Evolutionary conservation across 2,888 invertebrate species (phyloP).

Genomic region (Nymphalis polychloros): DNA sequence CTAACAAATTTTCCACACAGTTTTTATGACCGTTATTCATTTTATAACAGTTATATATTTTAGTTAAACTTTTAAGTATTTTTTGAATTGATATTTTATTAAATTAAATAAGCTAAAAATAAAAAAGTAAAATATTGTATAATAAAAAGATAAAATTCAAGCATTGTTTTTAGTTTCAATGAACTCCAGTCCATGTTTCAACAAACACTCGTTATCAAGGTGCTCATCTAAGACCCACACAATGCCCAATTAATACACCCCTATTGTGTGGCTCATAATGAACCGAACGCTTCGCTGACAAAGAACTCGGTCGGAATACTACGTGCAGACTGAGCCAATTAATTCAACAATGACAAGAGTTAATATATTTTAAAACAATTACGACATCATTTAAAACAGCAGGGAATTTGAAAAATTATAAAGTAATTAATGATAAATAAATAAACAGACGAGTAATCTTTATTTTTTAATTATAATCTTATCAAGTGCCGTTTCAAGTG

Average conservation of each 20-base stretch:
- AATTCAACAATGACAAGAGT: slow-evolving; percentile 18
- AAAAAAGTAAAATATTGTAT: neutral
- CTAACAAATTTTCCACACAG: too few relatives aligned
- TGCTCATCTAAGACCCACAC: slow-evolving; percentile 25
- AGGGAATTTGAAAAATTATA: neutral
- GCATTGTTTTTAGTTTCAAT: slow-evolving; percentile 12
- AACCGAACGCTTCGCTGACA: slow-evolving; percentile 37
- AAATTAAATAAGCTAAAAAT: too few relatives aligned
- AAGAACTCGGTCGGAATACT: slow-evolving; percentile 29
- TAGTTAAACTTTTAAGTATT: too few relatives aligned
- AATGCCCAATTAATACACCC: slow-evolving; percentile 36
- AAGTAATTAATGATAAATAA: neutral
- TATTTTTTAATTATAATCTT: too few relatives aligned
- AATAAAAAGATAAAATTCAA: neutral
- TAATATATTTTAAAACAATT: slow-evolving; percentile 9
- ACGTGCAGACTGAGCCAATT: slow-evolving; percentile 24
- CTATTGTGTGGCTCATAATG: slow-evolving; percentile 36
- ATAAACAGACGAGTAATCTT: too few relatives aligned
- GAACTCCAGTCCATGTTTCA: slow-evolving; percentile 9
- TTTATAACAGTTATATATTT: too few relatives aligned
- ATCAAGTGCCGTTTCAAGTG: too few relatives aligned
- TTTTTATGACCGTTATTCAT: too few relatives aligned
- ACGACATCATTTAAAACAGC: neutral
- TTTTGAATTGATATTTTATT: too few relatives aligned
- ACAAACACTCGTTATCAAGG: slow-evolving; percentile 31